Evolutionary conservation across 2,888 invertebrate species (phyloP).

Genomic region (Tenthredo mesomela): DNA sequence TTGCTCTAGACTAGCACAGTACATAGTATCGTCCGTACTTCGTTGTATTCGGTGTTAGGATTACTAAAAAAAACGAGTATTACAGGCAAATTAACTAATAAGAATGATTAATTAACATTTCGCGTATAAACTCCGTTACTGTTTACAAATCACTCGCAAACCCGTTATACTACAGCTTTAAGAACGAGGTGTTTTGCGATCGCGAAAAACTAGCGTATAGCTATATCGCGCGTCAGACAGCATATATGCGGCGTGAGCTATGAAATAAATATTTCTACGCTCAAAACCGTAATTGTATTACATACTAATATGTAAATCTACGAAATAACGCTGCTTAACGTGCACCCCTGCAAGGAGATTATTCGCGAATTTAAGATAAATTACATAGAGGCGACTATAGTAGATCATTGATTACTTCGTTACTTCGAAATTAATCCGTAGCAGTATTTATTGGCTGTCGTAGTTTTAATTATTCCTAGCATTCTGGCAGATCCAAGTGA

Average conservation of each 20-base stretch:
- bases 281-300: not conserved
- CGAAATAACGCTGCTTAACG: not conserved
- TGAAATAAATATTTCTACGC: not conserved
- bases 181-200: not conserved
- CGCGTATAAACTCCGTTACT: constrained; percentile 28
- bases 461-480: not conserved
- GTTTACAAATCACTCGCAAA: not conserved
- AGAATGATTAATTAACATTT: constrained; percentile 24
- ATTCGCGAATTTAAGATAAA: constrained; percentile 6
- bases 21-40: constrained; percentile 34
- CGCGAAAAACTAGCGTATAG: not conserved
- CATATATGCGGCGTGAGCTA: not conserved
- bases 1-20: constrained; percentile 61
- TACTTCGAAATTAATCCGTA: constrained; percentile 37
- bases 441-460: constrained; percentile 39
- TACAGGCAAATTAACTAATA: constrained; percentile 20
- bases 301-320: constrained; percentile 21
- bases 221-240: not conserved
- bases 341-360: constrained; percentile 11
- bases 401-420: constrained; percentile 16
- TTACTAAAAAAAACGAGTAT: constrained; percentile 27
- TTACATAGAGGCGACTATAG: not conserved
- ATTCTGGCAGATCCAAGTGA: constrained; percentile 2
- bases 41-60: constrained; percentile 42
- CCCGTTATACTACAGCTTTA: not conserved